A percentile compares a stretch with the other conserved stretches of the same genome.
Evolutionary conservation across 2,888 invertebrate genomes (phyloP).

Genomic region (Cheilosia urbana): DNA sequence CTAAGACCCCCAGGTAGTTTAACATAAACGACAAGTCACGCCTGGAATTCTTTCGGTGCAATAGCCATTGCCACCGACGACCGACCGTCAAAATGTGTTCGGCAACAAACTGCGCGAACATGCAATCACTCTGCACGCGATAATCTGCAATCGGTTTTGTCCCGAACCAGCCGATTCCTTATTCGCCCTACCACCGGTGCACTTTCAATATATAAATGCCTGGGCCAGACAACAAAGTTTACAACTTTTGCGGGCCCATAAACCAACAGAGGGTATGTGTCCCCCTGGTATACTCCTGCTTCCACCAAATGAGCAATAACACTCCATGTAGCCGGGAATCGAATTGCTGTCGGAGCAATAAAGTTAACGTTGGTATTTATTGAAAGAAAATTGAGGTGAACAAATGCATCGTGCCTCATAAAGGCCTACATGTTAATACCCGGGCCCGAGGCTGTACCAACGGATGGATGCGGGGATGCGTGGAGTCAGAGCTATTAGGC

Average conservation of each 20-base stretch:
- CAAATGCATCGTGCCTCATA: slow-evolving; percentile 65
- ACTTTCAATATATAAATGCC: slow-evolving; percentile 67
- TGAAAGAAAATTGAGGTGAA: slow-evolving; percentile 70
- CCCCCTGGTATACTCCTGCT: background rate
- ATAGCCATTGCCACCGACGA: slow-evolving; percentile 55
- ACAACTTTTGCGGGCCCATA: slow-evolving; percentile 69
- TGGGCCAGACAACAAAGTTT: slow-evolving; percentile 56
- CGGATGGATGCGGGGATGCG: background rate
- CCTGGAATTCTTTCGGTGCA: slow-evolving; percentile 60
- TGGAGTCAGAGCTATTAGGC: slow-evolving; percentile 15
- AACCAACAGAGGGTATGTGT: slow-evolving; percentile 59
- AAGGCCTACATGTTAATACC: slow-evolving; percentile 58
- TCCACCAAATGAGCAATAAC: slow-evolving; percentile 66
- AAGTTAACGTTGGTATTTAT: slow-evolving; percentile 69
- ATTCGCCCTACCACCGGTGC: background rate
- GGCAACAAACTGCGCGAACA: slow-evolving; percentile 58
- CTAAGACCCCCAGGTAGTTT: slow-evolving; percentile 67
- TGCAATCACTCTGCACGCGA: slow-evolving; percentile 73
- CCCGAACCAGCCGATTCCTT: background rate
- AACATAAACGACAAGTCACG: slow-evolving; percentile 74
- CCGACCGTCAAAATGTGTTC: slow-evolving; percentile 42
- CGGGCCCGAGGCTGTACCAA: background rate
- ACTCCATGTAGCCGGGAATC: slow-evolving; percentile 56
- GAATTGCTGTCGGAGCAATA: slow-evolving; percentile 64
- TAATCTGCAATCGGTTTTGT: slow-evolving; percentile 63